Base-by-base conservation (phyloP, 2,888 invertebrate species). In the Eristalis intricaria region DNA sequence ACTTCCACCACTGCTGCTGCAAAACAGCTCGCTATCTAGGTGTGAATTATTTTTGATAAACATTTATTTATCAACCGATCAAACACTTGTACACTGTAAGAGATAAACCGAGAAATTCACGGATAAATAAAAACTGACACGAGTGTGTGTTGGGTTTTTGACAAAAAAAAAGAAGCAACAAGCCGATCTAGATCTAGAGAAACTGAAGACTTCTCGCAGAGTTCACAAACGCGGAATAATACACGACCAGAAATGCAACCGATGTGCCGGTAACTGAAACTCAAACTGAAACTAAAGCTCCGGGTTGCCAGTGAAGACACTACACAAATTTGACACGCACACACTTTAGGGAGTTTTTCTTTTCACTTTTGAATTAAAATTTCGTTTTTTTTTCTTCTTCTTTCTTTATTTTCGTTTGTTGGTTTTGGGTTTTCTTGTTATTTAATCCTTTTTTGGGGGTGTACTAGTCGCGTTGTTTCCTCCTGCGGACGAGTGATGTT, bases 1-100 rank as follows among this genome's bases (percentile, higher is more conserved):
- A 66, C 82, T 90, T 90, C 88, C 89, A 69, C 88, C 89, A 89
- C 89, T 90, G 56, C 76, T 87, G 88, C 80, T 88, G 82, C 88
- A 88, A 81, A 88, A 88, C 88, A 88, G 88, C 88, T 88, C 88
- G 78, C 90, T 90, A 88, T 90, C 90, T 73, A 89, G 89, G 88
- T 89, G 89, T 81, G 89, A 88, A 89, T 90, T 90, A 89, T 90
- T 90, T 90, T 90, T 90, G 89, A 90, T 90, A 88, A 90, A 90
- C 90, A 90, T 90, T 90, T 90, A 89, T 84, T 84, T 60, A 73
- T 80, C 22, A 64, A 87, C 79, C 64, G 76, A 64, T 60, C 56
- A 64, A 71, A 76, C 80, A 64, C 83, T 32, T 70, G 66, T 71
- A 81, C 85, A 63, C 26, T 43, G 29, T 29, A 58, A 35, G 70